These are phyloP conservation scores for Drosophila hydei DNA, from an alignment of 1,140 invertebrate species.

Conservation along the genomic window DNA sequence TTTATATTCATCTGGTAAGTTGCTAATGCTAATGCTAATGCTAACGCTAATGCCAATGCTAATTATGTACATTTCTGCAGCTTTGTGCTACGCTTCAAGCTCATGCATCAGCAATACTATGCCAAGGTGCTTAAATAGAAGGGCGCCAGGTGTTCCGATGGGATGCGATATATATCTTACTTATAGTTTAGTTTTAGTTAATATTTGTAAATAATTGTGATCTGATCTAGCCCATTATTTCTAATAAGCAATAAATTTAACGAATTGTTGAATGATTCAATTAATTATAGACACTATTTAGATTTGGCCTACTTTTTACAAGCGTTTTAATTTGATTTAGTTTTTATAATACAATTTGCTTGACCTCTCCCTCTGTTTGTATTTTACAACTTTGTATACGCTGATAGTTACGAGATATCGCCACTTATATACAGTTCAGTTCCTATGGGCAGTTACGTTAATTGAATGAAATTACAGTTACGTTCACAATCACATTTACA, in stretches of 20 bases:
- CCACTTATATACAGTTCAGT: not conserved
- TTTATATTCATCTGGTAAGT: constrained; percentile 85
- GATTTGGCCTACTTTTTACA: not conserved
- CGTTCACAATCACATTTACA: constrained; percentile 3
- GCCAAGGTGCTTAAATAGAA: constrained; percentile 72
- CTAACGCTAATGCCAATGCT: constrained; percentile 32
- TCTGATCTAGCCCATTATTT: constrained; percentile 48
- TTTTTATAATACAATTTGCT: constrained; percentile 18
- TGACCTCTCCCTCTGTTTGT: constrained; percentile 1
- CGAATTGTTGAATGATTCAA: not conserved
- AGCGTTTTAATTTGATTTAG: not conserved
- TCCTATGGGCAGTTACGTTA: constrained; percentile 11
- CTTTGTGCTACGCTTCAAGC: constrained; percentile 72
- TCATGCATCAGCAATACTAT: constrained; percentile 68
- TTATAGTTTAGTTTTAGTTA: constrained; percentile 3
- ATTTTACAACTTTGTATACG: too few relatives aligned
- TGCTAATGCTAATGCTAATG: not conserved
- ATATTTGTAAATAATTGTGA: constrained; percentile 39
- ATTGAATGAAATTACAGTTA: not conserved
- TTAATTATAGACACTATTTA: not conserved
- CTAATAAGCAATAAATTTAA: constrained; percentile 49
- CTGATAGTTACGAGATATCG: too few relatives aligned
- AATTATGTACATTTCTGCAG: constrained; percentile 28
- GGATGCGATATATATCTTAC: not conserved
- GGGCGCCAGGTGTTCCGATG: not conserved